Evolutionary conservation across 2,797 vertebrate species (phyloP).

Genomic region (Rhynchonycteris naso): DNA sequence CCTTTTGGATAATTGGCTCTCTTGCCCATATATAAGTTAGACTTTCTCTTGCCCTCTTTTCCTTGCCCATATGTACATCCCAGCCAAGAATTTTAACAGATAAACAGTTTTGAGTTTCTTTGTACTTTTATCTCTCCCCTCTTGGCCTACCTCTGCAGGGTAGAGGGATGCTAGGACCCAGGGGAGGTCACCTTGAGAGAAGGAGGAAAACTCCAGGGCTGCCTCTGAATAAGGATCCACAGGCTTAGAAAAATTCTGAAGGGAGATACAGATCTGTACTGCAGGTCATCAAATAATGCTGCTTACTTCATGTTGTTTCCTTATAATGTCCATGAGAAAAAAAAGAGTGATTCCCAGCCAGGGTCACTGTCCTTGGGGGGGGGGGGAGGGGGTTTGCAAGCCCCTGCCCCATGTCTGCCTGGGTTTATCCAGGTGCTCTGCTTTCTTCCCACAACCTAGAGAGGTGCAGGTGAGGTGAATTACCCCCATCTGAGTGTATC

Average conservation of each 20-base stretch:
- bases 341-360: neutral
- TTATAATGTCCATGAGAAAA: neutral
- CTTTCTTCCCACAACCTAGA: neutral
- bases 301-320: neutral
- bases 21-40: neutral
- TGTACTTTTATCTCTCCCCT: constrained; percentile 22
- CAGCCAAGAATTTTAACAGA: neutral
- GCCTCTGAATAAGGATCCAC: constrained; percentile 38
- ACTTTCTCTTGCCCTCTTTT: neutral
- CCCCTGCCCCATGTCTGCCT: neutral
- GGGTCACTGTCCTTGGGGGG: neutral
- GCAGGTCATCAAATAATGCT: neutral
- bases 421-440: neutral
- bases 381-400: neutral
- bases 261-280: neutral
- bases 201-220: constrained; percentile 15
- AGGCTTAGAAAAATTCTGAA: constrained; percentile 33
- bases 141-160: constrained; percentile 1
- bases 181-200: neutral
- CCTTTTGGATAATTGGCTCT: neutral
- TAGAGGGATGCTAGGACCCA: neutral
- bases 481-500: neutral
- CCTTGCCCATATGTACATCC: neutral
- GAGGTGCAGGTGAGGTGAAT: neutral
- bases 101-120: constrained; percentile 6